These are phyloP conservation scores for Spea bombifrons DNA, from an alignment of 2,113 vertebrate species.

Conservation along the genomic window DNA sequence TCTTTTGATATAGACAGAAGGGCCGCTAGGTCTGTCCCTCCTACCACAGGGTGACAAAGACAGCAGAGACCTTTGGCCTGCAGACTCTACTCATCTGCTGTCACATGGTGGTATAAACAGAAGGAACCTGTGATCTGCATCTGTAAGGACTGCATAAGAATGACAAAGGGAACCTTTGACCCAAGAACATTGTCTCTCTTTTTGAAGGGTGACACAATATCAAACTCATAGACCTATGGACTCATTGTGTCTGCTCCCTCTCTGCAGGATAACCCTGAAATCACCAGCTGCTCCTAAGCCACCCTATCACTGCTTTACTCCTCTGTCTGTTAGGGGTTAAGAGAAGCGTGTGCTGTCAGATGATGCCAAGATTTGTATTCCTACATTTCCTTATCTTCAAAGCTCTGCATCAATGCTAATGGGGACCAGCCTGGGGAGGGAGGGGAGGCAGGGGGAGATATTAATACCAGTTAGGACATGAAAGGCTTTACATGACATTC, in stretches of 20 bases:
- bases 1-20: background rate
- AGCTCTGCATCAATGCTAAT: constrained; percentile 25
- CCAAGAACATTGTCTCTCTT: background rate
- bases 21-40: background rate
- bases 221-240: background rate
- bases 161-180: constrained; percentile 25
- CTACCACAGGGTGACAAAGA: constrained; percentile 1
- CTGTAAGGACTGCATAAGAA: background rate
- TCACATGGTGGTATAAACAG: background rate
- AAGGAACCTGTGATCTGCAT: background rate
- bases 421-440: background rate
- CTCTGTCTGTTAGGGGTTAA: constrained; percentile 19
- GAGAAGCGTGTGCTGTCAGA: constrained; percentile 6
- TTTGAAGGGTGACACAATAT: background rate
- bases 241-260: constrained; percentile 1
- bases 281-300: constrained; percentile 1
- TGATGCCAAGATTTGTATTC: constrained; percentile 19
- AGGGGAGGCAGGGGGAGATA: background rate
- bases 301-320: background rate
- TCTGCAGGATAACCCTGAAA: too few species aligned
- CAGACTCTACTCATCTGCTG: constrained; percentile 12
- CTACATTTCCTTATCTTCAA: constrained; percentile 39
- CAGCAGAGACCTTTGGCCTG: constrained; percentile 30
- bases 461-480: constrained; percentile 32
- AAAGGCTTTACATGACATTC: constrained; percentile 26